phyloP scores from a whole-genome alignment of 2,113 vertebrate genomes.

The Sorex araneus region DNA sequence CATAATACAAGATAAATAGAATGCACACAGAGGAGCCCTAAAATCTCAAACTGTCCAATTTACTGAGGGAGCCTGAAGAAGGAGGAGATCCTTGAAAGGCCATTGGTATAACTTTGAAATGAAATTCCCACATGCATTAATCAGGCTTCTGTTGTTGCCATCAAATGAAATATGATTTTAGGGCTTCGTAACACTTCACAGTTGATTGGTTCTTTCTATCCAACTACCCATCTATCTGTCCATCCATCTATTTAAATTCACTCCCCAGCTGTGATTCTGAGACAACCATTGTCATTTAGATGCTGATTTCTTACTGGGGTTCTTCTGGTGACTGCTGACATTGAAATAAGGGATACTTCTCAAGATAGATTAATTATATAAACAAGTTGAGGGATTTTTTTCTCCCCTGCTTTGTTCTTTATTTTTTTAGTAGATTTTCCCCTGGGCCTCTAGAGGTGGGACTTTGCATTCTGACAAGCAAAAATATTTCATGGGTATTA shows the following conservation, averaged over 20 bases:
- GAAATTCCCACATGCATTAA: conserved; percentile 81
- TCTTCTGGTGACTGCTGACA: conserved; percentile 75
- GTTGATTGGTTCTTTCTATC: conserved; percentile 81
- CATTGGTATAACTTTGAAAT: conserved; percentile 65
- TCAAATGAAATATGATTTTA: conserved; percentile 84
- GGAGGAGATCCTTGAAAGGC: conserved; percentile 46
- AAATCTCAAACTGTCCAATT: conserved; percentile 48
- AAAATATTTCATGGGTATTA: conserved; percentile 31
- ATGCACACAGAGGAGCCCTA: conserved; percentile 2
- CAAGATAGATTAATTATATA: conserved; percentile 76
- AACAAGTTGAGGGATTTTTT: conserved; percentile 57
- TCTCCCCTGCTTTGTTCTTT: conserved; percentile 62
- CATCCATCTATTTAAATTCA: conserved; percentile 81
- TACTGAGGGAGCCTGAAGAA: conserved; percentile 46
- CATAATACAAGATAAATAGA: conserved; percentile 38
- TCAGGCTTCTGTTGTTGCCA: conserved; percentile 72
- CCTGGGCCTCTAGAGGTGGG: conserved; percentile 9
- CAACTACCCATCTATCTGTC: conserved; percentile 77
- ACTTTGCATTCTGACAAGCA: conserved; percentile 32
- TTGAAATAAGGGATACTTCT: conserved; percentile 67
- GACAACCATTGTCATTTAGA: conserved; percentile 83
- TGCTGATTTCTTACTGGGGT: conserved; percentile 63
- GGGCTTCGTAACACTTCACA: conserved; percentile 83
- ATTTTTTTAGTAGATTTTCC: conserved; percentile 39
- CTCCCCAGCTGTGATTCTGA: conserved; percentile 82